Base-by-base conservation (phyloP, 1,140 invertebrate genomes). In the Drosophila kohkoa region DNA sequence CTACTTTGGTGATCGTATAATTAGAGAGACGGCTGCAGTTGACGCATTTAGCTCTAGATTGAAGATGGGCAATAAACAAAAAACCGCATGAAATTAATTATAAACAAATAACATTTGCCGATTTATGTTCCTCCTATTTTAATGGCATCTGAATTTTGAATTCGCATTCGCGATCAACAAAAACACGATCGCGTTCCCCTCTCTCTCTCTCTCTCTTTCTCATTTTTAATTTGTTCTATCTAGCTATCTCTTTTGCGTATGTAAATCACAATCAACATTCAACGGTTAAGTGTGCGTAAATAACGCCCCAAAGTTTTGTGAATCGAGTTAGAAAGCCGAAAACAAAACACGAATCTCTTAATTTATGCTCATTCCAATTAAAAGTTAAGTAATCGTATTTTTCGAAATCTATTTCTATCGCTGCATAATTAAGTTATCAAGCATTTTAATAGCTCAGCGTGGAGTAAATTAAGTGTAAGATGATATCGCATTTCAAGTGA, bases 11-110 rank as follows among this genome's bases (percentile, higher is more conserved):
- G 35, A 38, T 38, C 35, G 35, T 32, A 46, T 41, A 59, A 65
- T 71, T 71, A 73, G 43, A 77, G 43, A 77, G 54, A 57, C 51
- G 25, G 51, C 15, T 71, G 63, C 75, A 74, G 74, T 43, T 72
- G 64, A 69, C 79, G 74, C 57, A 80, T 81, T 73, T 81, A 73
- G 32, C 30, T 25, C 13, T 25, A n/a, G 41, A 32, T 43, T n/a
- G 25, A 11, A 51, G 48, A 30, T 35, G 2, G 16, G n/a, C 64
- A 68, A 41, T 55, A 62, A 69, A 57, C 57, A 81, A 86, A 76
- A 80, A 87, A 65, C 58, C 79, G 46, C 72, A 87, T 69, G 66
- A 75, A 71, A 79, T 80, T 79, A 67, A 87, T 82, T 87, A 87
- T 87, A 87, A 88, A 87, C 82, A 87, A 88, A 72, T 72, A 80